phyloP scores from a whole-genome alignment of 2,888 invertebrate genomes.

The Melolontha melolontha region DNA sequence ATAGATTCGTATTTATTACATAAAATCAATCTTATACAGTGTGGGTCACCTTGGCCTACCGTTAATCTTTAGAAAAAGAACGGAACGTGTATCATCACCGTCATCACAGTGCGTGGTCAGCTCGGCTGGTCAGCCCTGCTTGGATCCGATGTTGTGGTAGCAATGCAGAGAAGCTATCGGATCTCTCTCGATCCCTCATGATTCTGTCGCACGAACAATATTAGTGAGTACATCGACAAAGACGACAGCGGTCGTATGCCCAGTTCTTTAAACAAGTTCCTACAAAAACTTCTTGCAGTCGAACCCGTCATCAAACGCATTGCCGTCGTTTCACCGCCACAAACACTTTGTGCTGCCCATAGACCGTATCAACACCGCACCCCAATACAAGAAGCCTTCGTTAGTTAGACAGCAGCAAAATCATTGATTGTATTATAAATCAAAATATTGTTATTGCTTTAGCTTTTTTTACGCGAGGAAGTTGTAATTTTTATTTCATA shows the following conservation, averaged over 20 bases:
- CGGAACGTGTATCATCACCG: constrained; percentile 20
- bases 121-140: constrained; percentile 19
- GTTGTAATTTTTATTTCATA: too few relatives aligned
- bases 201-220: constrained; percentile 36
- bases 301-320: constrained; percentile 33
- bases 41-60: constrained; percentile 35
- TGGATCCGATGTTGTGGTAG: constrained; percentile 3
- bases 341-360: constrained; percentile 25
- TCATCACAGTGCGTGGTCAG: constrained; percentile 25
- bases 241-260: constrained; percentile 25
- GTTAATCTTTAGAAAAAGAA: constrained; percentile 31
- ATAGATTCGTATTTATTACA: constrained; percentile 21
- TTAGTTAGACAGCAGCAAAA: neutral
- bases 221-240: constrained; percentile 32
- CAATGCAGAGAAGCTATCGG: too few relatives aligned
- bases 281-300: constrained; percentile 36
- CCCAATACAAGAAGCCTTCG: constrained; percentile 20
- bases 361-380: constrained; percentile 24
- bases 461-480: too few relatives aligned
- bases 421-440: constrained; percentile 14
- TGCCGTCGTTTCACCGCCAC: constrained; percentile 23
- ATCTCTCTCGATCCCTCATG: constrained; percentile 25
- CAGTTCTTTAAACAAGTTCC: constrained; percentile 36
- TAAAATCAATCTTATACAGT: constrained; percentile 25
- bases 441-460: constrained; percentile 3